These are phyloP conservation scores for Dermolepida albohirtum DNA, from an alignment of 2,888 invertebrate genomes.

Conservation along the genomic window DNA sequence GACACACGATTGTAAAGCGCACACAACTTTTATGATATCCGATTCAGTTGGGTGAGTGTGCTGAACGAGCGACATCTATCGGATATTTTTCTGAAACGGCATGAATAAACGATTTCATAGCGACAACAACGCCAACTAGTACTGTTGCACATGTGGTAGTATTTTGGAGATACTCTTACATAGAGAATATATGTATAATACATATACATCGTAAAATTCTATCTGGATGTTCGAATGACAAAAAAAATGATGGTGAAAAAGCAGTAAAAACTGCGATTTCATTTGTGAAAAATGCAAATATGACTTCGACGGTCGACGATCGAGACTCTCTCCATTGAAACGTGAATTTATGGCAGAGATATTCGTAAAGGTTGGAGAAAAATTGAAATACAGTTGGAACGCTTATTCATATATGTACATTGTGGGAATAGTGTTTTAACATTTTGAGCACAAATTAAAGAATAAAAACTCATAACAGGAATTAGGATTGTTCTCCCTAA, in stretches of 20 bases:
- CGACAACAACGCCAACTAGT: background rate
- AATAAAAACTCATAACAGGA: too few species aligned
- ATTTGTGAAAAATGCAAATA: conserved; percentile 25
- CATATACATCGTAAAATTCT: conserved; percentile 5
- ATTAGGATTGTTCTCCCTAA: too few species aligned
- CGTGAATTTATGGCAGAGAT: conserved; percentile 19
- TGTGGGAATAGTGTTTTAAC: background rate
- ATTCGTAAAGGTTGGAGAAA: conserved; percentile 2
- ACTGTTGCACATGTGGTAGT: background rate
- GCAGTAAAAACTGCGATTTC: conserved; percentile 25
- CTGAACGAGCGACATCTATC: conserved; percentile 15
- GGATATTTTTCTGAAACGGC: conserved; percentile 15
- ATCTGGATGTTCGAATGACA: conserved; percentile 7
- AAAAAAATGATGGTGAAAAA: conserved; percentile 10
- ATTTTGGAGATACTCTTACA: conserved; percentile 9
- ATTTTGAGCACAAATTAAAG: too few species aligned
- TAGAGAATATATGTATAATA: background rate
- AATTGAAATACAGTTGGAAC: conserved; percentile 18
- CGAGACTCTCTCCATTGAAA: conserved; percentile 10
- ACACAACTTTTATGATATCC: conserved; percentile 8
- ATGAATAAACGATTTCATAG: conserved; percentile 16
- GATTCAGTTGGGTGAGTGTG: background rate
- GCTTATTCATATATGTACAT: background rate
- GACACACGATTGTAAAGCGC: conserved; percentile 2
- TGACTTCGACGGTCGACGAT: background rate